These are phyloP conservation scores for Nycteola revayana DNA, from an alignment of 2,888 invertebrate species.

Conservation along the genomic window DNA sequence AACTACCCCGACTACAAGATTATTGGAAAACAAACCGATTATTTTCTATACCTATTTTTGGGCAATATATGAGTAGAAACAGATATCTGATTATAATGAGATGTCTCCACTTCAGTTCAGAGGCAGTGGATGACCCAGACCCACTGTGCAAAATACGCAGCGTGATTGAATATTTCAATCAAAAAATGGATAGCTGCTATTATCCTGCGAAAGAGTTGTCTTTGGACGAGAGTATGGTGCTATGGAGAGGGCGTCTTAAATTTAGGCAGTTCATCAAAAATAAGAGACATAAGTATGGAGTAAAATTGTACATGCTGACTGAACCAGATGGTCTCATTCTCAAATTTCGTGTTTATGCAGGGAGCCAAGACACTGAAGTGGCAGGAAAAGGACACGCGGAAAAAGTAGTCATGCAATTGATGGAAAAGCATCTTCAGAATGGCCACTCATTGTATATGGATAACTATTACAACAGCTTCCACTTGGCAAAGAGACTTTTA, in stretches of 20 bases:
- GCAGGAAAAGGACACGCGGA: conserved; percentile 9
- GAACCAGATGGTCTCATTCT: conserved; percentile 17
- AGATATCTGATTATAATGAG: conserved; percentile 31
- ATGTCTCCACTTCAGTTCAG: conserved; percentile 28
- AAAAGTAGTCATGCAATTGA: conserved; percentile 16
- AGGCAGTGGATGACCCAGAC: conserved; percentile 32
- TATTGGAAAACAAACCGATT: conserved; percentile 29
- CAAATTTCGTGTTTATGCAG: conserved; percentile 13
- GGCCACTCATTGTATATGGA: conserved; percentile 5
- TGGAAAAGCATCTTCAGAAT: conserved; percentile 3
- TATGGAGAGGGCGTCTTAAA: conserved; percentile 14
- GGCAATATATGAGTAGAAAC: conserved; percentile 22
- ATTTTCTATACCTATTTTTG: conserved; percentile 25
- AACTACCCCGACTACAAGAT: conserved; percentile 18
- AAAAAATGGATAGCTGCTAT: conserved; percentile 25
- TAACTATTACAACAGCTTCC: neutral
- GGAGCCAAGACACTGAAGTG: conserved; percentile 4
- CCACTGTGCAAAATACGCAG: conserved; percentile 17
- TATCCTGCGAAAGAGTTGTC: conserved; percentile 23
- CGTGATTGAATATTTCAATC: conserved; percentile 41
- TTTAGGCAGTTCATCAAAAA: conserved; percentile 6
- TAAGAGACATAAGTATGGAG: conserved; percentile 5
- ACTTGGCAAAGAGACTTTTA: too few relatives aligned
- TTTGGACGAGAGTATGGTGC: conserved; percentile 22
- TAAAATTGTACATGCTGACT: conserved; percentile 17